A percentile compares a stretch with the other conserved stretches of the same genome.
Evolutionary conservation across 2,888 invertebrate species (phyloP).

Genomic region (Adelognathus sp.): DNA sequence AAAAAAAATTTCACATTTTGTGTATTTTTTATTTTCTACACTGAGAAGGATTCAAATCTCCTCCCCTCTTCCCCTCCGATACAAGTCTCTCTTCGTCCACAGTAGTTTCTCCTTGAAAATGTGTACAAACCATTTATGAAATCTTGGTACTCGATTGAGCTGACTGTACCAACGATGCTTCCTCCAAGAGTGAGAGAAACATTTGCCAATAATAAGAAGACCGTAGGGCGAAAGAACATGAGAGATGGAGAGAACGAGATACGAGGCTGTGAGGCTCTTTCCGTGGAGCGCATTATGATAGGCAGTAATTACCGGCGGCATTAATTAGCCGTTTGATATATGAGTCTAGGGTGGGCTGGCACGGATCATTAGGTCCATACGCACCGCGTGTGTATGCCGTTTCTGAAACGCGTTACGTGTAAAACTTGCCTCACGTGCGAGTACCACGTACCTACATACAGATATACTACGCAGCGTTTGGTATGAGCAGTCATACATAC

Average conservation of each 20-base stretch:
- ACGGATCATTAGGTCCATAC: constrained; percentile 73
- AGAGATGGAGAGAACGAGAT: constrained; percentile 18
- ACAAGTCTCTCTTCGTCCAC: no score
- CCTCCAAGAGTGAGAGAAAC: constrained; percentile 26
- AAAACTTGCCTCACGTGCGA: constrained; percentile 51
- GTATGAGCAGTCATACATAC: neutral
- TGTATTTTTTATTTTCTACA: no score
- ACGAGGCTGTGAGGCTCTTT: constrained; percentile 56
- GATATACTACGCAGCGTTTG: neutral
- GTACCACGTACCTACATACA: constrained; percentile 13
- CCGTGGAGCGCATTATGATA: constrained; percentile 70
- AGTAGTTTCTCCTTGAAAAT: no score
- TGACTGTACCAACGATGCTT: no score
- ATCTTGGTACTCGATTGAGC: no score
- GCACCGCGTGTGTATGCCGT: constrained; percentile 60
- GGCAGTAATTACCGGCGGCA: constrained; percentile 75
- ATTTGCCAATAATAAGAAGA: constrained; percentile 30
- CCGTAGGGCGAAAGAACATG: constrained; percentile 13
- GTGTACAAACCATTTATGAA: no score
- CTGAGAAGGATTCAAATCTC: no score
- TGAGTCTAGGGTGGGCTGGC: constrained; percentile 68
- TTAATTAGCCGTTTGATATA: constrained; percentile 78
- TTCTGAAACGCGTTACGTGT: constrained; percentile 51
- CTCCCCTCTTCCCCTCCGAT: no score
- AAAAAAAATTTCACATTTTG: no score